Evolutionary conservation across 1,140 invertebrate genomes (phyloP), one percentile per base, ranked within the genome.

Genomic region (Aradophagus sp.): DNA sequence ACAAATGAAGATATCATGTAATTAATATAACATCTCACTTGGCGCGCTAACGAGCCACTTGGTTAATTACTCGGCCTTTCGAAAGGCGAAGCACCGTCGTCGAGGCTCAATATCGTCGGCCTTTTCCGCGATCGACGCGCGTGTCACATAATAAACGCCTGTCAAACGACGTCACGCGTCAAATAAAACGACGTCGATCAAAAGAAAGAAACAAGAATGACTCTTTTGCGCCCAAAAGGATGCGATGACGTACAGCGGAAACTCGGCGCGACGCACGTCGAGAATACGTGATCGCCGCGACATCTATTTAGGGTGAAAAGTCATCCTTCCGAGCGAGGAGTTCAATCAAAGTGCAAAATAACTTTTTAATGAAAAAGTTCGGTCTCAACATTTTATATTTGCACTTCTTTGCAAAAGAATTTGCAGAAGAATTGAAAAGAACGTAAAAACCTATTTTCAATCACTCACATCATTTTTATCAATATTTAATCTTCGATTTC

Each of bases 171-270:
- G 67, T 61, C 53, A 38, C 35, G 59, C 38, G 45, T n/a, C n/a
- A n/a, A n/a, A n/a, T n/a, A n/a, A n/a, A n/a, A n/a, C n/a, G n/a
- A n/a, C n/a, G n/a, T n/a, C n/a, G n/a, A n/a, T 66, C 42, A 66
- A 71, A 71, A 63, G 72, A 73, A 77, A 38, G 65, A 71, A 72
- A 65, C 73, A 73, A 77, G 69, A 65, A 38, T 29, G 58, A 58
- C 34, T 73, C 56, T 61, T 71, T 61, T 47, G 50, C 47, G 32
- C 55, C 50, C 77, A 74, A 74, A 74, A 81, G 79, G 80, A 81
- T 79, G 77, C 55, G 75, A 73, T 82, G 79, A 83, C 81, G 77
- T 80, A 68, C 71, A 80, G 50, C 81, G 81, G 80, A 81, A 83
- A 77, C 74, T 68, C 59, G 69, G 67, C 52, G 67, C 65, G 50